Evolutionary conservation across 2,113 vertebrate genomes (phyloP).

Genomic region (Alouatta palliata): DNA sequence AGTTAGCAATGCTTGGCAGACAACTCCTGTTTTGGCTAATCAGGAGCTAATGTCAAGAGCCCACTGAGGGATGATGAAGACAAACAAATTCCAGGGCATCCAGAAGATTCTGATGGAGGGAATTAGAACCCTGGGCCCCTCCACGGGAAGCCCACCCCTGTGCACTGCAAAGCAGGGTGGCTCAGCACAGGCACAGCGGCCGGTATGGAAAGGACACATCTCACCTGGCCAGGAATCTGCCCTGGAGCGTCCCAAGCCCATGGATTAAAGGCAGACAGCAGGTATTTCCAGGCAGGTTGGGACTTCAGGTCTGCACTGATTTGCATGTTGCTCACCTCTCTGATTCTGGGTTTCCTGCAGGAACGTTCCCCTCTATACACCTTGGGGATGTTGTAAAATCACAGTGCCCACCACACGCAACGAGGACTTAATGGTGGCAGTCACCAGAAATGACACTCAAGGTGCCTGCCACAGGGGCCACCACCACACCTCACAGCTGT

Average conservation of each 20-base stretch:
- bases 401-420: background rate
- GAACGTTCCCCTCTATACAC: background rate
- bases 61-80: background rate
- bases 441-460: background rate
- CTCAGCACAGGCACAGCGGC: background rate
- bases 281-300: background rate
- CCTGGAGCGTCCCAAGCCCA: rapidly evolving
- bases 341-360: background rate
- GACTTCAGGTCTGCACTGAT: background rate
- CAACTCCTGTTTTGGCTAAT: background rate
- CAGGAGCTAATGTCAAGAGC: background rate
- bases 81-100: rapidly evolving
- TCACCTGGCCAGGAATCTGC: background rate
- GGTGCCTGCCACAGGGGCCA: background rate
- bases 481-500: too few relatives aligned
- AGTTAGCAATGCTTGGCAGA: background rate
- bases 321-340: background rate
- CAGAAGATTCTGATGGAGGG: background rate
- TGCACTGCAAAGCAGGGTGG: background rate
- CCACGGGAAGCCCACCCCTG: rapidly evolving
- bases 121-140: too few relatives aligned
- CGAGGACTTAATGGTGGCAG: background rate
- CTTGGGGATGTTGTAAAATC: background rate
- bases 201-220: rapidly evolving
- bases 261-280: background rate